These are phyloP conservation scores for Heliothis peltigera DNA, from an alignment of 2,888 invertebrate species.

Conservation along the genomic window DNA sequence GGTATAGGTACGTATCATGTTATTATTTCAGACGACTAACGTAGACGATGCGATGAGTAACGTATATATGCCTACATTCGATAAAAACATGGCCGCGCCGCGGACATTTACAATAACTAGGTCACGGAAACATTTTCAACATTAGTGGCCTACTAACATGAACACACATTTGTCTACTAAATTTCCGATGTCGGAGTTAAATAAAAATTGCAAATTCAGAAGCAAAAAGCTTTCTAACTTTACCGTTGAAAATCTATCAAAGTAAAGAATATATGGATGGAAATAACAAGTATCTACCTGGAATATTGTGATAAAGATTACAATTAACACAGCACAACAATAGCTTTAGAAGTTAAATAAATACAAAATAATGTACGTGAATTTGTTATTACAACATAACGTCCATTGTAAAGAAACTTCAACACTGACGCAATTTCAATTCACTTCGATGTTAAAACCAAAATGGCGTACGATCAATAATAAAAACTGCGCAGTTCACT, in stretches of 20 bases:
- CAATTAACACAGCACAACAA: slow-evolving; percentile 15
- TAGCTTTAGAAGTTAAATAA: slow-evolving; percentile 41
- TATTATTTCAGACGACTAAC: too few species aligned
- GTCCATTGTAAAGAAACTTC: slow-evolving; percentile 6
- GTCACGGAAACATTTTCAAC: not conserved
- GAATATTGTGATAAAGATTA: not conserved
- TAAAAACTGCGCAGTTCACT: slow-evolving; percentile 58
- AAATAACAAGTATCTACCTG: too few species aligned
- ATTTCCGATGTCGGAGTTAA: too few species aligned
- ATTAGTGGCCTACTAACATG: not conserved
- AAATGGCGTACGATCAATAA: slow-evolving; percentile 53
- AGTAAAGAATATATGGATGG: too few species aligned
- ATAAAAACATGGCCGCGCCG: not conserved
- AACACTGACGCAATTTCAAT: not conserved
- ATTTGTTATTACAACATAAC: slow-evolving; percentile 23
- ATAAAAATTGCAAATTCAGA: too few species aligned
- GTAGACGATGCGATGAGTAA: not conserved
- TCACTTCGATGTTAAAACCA: slow-evolving; percentile 17
- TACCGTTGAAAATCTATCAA: not conserved
- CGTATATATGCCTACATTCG: not conserved
- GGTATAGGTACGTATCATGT: too few species aligned
- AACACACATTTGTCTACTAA: not conserved
- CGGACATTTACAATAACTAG: not conserved
- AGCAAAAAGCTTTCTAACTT: not conserved
- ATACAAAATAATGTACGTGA: not conserved